Conservation (phyloP, 2,888 invertebrate species). For the Dynastes tityus region DNA sequence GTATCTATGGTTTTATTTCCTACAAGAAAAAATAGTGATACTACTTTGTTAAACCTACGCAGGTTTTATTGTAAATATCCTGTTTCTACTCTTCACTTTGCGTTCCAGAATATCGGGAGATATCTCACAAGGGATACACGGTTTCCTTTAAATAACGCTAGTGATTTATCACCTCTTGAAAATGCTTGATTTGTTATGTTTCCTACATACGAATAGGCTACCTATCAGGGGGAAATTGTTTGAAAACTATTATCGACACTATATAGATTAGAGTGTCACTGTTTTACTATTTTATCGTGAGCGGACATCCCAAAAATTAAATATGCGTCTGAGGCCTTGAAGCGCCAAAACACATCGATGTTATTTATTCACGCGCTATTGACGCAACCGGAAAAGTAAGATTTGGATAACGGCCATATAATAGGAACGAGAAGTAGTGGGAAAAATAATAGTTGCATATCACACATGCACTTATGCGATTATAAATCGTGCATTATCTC, state of each 20-base stretch:
- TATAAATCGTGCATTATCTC: slow-evolving; percentile 9
- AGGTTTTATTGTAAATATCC: background rate
- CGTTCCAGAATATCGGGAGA: background rate
- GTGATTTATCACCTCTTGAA: background rate
- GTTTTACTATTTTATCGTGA: slow-evolving; percentile 12
- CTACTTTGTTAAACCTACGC: background rate
- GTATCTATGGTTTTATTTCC: slow-evolving; percentile 2
- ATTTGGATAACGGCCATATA: slow-evolving; percentile 38
- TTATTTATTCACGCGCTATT: slow-evolving; percentile 22
- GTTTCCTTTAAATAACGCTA: background rate
- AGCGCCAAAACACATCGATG: slow-evolving; percentile 27
- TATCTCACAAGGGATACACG: background rate
- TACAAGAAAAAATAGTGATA: background rate
- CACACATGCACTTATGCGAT: slow-evolving; percentile 20
- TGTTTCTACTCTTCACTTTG: background rate
- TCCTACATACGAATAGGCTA: background rate
- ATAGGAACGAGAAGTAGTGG: background rate
- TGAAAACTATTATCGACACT: background rate
- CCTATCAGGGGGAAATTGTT: background rate
- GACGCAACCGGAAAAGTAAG: slow-evolving; percentile 38
- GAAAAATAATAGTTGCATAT: slow-evolving; percentile 9
- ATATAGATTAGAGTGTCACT: slow-evolving; percentile 39
- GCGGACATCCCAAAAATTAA: slow-evolving; percentile 39
- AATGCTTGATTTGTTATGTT: background rate
- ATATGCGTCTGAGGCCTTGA: slow-evolving; percentile 9